Base-by-base conservation (phyloP, 2,888 invertebrate genomes). In the Polydrusus pterygomalis region DNA sequence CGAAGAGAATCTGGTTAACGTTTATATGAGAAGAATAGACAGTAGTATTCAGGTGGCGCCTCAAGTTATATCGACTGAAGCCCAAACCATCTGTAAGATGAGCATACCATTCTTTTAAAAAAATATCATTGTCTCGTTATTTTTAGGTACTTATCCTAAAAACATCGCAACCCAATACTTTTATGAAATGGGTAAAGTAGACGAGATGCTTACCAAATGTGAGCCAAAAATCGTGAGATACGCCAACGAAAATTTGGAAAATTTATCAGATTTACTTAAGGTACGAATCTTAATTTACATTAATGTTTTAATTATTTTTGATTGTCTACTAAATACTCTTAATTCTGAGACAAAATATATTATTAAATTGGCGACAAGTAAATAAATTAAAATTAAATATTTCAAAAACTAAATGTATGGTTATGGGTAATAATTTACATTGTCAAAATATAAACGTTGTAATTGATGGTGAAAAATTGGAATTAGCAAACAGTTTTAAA, bases 91-190 rank as follows among this genome's bases (percentile, higher is more conserved):
- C 67, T 90, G 92, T 79, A 69, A 73, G 25, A 25, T 25, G 25
- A 25, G 25, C 25, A 25, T n/a, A n/a, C n/a, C 25, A 25, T 25
- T 25, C 2, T 25, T 25, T 25, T 25, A 1, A 40, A 40, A 40
- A 6, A 6, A 6, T 11, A 40, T 1, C 40, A 11, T 40, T 11
- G 2, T 40, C 40, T 6, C 9, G 40, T 9, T 3, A 5, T 17
- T 47, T 47, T 68, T 47, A 78, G 78, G 77, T 13, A 90, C 90
- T 47, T 93, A 93, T 84, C 93, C 93, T 0, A 88, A 90, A 75
- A 94, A 94, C 85, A 89, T 90, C 74, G 92, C 92, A 91, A 92
- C 92, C 0, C 94, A 95, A 82, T 93, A 92, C 83, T 82, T 87
- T 11, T 91, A 91, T 77, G 84, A 87, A 49, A 83, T 85, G 43